Evolutionary conservation across 2,888 invertebrate genomes (phyloP).

Genomic region (Phyllotreta cruciferae): DNA sequence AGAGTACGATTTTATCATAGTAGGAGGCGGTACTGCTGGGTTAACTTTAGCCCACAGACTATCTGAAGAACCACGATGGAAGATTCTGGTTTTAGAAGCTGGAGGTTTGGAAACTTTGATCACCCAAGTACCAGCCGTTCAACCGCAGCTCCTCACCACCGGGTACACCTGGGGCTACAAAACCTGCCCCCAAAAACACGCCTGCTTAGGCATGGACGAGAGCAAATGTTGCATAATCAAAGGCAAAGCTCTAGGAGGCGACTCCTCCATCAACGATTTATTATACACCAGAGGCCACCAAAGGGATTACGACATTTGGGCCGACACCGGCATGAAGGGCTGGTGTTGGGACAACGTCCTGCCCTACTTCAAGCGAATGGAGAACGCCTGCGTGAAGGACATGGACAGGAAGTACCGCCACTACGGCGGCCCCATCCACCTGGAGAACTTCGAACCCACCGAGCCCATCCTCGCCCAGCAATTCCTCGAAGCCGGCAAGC

Average conservation of each 20-base stretch:
- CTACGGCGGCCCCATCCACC: conserved; percentile 64
- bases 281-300: conserved; percentile 76
- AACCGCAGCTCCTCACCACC: conserved; percentile 64
- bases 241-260: conserved; percentile 84
- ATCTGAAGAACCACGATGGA: conserved; percentile 41
- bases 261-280: conserved; percentile 82
- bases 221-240: conserved; percentile 47
- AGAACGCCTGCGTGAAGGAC: conserved; percentile 68
- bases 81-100: conserved; percentile 42
- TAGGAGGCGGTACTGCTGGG: conserved; percentile 64
- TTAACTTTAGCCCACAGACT: conserved; percentile 42
- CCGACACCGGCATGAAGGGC: conserved; percentile 71
- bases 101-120: conserved; percentile 64
- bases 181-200: conserved; percentile 64
- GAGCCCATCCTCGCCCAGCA: conserved; percentile 37
- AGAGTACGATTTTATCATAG: conserved; percentile 52
- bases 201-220: conserved; percentile 58
- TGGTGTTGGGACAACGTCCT: conserved; percentile 78
- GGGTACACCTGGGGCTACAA: conserved; percentile 69
- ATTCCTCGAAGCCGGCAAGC: conserved; percentile 68
- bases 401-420: conserved; percentile 65
- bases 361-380: conserved; percentile 80
- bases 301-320: conserved; percentile 81
- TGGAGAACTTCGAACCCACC: conserved; percentile 57
- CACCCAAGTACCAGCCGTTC: conserved; percentile 64